A percentile compares a stretch with the other conserved stretches of the same genome.
Evolutionary conservation across 2,113 vertebrate genomes (phyloP).

Genomic region (Microtus richardsoni): DNA sequence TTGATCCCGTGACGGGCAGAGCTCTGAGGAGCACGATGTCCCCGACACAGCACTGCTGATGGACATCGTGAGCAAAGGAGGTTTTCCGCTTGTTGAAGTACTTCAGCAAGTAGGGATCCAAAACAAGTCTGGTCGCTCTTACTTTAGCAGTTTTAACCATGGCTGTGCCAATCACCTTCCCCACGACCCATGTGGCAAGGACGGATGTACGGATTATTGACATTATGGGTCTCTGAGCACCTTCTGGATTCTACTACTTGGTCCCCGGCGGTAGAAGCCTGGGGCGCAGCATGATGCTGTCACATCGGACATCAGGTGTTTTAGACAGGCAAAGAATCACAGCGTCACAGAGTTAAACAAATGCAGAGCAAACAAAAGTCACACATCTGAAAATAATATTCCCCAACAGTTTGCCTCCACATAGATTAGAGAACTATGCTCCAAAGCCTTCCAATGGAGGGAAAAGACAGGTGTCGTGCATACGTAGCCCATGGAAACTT

Average conservation of each 20-base stretch:
- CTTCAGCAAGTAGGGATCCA: constrained; percentile 96
- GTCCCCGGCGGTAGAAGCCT: rapidly evolving
- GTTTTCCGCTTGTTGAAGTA: constrained; percentile 98
- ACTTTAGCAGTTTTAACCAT: constrained; percentile 98
- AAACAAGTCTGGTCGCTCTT: constrained; percentile 94
- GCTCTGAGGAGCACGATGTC: constrained; percentile 96
- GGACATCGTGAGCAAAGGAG: constrained; percentile 96
- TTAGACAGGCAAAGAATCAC: no score
- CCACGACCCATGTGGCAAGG: constrained; percentile 96
- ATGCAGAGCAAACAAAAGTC: no score
- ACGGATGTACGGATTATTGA: constrained; percentile 90
- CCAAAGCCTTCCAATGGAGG: neutral
- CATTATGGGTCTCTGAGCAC: constrained; percentile 86
- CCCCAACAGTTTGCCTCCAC: no score
- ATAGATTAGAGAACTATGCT: neutral
- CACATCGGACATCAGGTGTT: neutral
- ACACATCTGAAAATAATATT: no score
- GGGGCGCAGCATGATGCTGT: neutral
- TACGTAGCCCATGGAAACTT: neutral
- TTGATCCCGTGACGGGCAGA: constrained; percentile 90
- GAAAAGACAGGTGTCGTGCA: neutral
- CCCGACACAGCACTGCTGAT: constrained; percentile 93
- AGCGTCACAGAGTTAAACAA: no score
- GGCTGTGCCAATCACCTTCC: constrained; percentile 96
- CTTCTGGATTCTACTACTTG: rapidly evolving